These are phyloP conservation scores for Dromas ardeola DNA, from an alignment of 2,113 vertebrate genomes.

Conservation along the genomic window DNA sequence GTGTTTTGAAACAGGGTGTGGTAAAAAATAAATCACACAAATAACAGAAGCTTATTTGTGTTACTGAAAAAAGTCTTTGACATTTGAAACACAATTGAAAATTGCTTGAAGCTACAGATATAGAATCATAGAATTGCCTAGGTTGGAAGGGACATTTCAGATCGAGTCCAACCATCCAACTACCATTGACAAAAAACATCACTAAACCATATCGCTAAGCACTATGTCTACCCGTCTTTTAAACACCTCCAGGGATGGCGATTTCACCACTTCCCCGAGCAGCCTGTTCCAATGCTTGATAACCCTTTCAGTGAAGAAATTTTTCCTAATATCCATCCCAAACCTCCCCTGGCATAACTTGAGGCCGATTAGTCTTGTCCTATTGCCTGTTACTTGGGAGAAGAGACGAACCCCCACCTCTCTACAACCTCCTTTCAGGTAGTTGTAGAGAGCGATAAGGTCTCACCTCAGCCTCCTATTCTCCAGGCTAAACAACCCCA, in stretches of 20 bases:
- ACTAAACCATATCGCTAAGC: neutral
- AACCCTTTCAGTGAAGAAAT: neutral
- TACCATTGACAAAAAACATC: neutral
- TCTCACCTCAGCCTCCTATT: neutral
- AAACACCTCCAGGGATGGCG: neutral
- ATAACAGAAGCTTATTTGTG: neutral
- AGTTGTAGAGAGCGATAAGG: neutral
- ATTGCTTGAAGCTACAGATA: neutral
- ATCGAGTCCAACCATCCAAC: neutral
- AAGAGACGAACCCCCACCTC: neutral
- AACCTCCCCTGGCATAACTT: neutral
- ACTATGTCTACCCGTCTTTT: neutral
- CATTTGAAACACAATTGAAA: neutral
- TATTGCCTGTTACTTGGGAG: neutral
- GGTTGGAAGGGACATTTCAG: neutral
- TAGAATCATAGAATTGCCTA: neutral
- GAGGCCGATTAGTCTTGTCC: neutral
- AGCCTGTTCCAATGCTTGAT: neutral
- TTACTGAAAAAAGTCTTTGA: neutral
- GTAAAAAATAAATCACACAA: neutral
- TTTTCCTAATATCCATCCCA: neutral
- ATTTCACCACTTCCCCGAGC: neutral
- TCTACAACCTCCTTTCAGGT: neutral
- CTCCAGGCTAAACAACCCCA: neutral
- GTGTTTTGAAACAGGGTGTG: neutral